Base-by-base conservation (phyloP, 2,797 vertebrate genomes). In the Taeniopygia guttata region DNA sequence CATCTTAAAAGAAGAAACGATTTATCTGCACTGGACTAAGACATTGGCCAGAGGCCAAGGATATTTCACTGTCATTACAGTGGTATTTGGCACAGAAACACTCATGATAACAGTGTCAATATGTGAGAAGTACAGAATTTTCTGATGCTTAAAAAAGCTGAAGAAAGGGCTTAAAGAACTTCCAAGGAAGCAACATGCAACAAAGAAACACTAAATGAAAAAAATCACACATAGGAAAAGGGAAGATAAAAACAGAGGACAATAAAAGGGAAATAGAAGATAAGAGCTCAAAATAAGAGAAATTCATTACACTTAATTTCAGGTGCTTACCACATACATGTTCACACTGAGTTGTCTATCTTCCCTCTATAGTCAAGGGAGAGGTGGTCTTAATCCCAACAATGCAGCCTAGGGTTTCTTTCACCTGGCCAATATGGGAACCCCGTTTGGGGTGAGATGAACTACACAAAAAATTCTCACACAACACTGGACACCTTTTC, bases 391-490 rank as follows among this genome's bases (percentile, higher is more conserved):
- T 42, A 70, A 38, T 46, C 26, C 12, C 14, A 58, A 9, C 20
- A 74, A 0, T 10, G 22, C 20, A 82, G 30, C 5, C n/a, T 21
- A 34, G 7, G 5, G 2, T 34, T 20, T 40, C 11, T 19, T 40
- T 77, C 13, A 38, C 11, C 5, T 46, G 26, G 9, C 3, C 34
- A 46, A 0, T 22, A 17, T 26, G 3, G 42, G 10, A 55, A 2
- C 6, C 13, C 11, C 5, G 16, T 62, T 79, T 25, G 15, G n/a
- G 20, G 27, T 20, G 20, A 85, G 26, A 70, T 26, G 38, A 78
- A 54, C 23, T 12, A 34, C 17, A 54, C 12, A 58, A 42, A 78
- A 34, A 45, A 23, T 70, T 70, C 26, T 5, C 30, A 40, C 5
- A 22, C 15, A n/a, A 5, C 36, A 14, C 42, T n/a, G 16, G 5